Conservation (phyloP, 64 coral and sea anemone species). For the Dendronephthya gigantea region DNA sequence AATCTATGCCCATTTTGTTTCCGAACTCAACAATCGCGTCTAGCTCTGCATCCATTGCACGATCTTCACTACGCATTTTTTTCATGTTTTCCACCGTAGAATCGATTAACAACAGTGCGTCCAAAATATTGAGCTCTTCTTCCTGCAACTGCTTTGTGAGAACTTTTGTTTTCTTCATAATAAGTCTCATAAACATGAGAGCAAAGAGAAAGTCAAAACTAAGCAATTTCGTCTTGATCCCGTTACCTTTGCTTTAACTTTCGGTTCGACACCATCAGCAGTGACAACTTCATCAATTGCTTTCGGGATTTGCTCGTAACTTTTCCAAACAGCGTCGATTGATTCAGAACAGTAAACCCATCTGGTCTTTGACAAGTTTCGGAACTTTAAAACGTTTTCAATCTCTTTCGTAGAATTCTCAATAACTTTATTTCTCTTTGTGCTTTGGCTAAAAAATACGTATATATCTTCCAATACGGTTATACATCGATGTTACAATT, state of each 20-base stretch:
- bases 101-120: neutral
- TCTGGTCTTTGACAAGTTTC: neutral
- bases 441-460: neutral
- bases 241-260: neutral
- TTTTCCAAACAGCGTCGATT: neutral
- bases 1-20: neutral
- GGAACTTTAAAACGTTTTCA: neutral
- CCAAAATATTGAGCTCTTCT: neutral
- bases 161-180: neutral
- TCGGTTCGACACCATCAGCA: neutral
- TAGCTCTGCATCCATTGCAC: neutral
- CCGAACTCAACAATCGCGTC: neutral
- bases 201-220: neutral
- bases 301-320: neutral
- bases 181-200: neutral
- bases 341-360: neutral
- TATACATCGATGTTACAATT: neutral
- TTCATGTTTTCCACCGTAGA: neutral
- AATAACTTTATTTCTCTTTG: neutral
- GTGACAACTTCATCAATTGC: neutral
- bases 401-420: neutral
- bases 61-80: neutral
- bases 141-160: neutral
- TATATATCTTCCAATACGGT: neutral
- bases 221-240: neutral